Base-by-base conservation (phyloP, 1,140 invertebrate genomes). In the Rhagoletis pomonella region DNA sequence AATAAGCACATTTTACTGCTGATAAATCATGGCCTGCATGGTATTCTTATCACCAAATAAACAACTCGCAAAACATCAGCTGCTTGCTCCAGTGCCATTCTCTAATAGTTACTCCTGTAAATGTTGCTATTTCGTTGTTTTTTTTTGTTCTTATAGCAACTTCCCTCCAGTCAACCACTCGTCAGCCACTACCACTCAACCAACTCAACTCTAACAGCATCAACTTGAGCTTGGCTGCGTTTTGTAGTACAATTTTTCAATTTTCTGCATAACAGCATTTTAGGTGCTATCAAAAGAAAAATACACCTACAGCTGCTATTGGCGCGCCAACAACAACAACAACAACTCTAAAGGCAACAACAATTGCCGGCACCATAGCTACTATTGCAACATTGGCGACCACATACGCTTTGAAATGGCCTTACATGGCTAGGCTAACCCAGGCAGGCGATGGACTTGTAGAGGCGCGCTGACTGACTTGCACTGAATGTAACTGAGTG, bases 161-260 rank as follows among this genome's bases (percentile, higher is more conserved):
- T 81, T 81, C n/a, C 50, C 29, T 29, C 29, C 29, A 29, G 29
- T 29, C 29, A 29, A 29, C 29, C 29, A 29, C 29, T 29, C 29
- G 3, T 50, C 73, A 29, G 5, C 73, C 5, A 81, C 73, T 29
- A 58, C 12, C 47, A n/a, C 7, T 55, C 64, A 19, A 77, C 69
- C 69, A 77, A 47, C 44, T 29, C 29, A 29, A 29, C 29, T 29
- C 29, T n/a, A 81, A 81, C 73, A 81, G 19, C 73, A 55, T 50
- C 73, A 29, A 55, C 47, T 81, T 50, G 14, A 55, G 47, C 47
- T 81, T 81, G 42, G 29, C 73, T 58, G 44, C 47, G 47, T 55
- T 81, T 55, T 19, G 73, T 85, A 39, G 84, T 88, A 88, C 86
- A 86, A 88, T 73, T 90, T 90, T 90, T 90, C 90, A 90, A 90